Evolutionary conservation across 2,888 invertebrate species (phyloP).

Genomic region (Stenolophus ochropezus): DNA sequence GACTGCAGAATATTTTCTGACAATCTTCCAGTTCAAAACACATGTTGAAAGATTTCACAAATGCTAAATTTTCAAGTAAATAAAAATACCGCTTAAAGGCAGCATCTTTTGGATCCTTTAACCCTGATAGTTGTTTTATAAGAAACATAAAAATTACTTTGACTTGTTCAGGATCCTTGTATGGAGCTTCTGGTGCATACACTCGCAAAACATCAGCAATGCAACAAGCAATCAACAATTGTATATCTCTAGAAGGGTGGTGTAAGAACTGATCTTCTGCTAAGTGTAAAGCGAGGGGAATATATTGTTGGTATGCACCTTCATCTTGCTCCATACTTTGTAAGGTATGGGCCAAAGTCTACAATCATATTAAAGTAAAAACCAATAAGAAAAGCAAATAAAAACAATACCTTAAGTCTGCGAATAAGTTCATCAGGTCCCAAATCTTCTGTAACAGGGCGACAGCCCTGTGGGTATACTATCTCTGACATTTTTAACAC

Average conservation of each 20-base stretch:
- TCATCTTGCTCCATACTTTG: slow-evolving; percentile 98
- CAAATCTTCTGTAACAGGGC: slow-evolving; percentile 94
- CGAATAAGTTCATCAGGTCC: slow-evolving; percentile 97
- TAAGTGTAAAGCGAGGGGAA: slow-evolving; percentile 92
- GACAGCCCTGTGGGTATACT: slow-evolving; percentile 95
- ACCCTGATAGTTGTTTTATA: slow-evolving; percentile 93
- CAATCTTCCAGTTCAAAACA: slow-evolving; percentile 98
- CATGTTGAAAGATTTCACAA: slow-evolving; percentile 99
- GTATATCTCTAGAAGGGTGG: slow-evolving; percentile 93
- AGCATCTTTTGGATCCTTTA: slow-evolving; percentile 97
- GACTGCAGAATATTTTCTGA: slow-evolving; percentile 95
- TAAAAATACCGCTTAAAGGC: slow-evolving; percentile 99
- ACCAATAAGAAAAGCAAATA: slow-evolving; percentile 23
- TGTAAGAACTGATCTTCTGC: slow-evolving; percentile 95
- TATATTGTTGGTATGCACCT: slow-evolving; percentile 93
- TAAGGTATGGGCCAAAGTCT: slow-evolving; percentile 93
- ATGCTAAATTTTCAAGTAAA: slow-evolving; percentile 95
- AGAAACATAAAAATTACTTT: slow-evolving; percentile 95
- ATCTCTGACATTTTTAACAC: slow-evolving; percentile 84
- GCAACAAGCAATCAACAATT: slow-evolving; percentile 96
- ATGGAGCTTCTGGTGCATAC: slow-evolving; percentile 98
- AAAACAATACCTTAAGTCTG: slow-evolving; percentile 85
- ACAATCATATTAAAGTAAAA: slow-evolving; percentile 40
- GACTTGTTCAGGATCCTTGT: slow-evolving; percentile 95
- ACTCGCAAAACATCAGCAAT: slow-evolving; percentile 97